A percentile compares a stretch with the other conserved stretches of the same genome.
These are phyloP conservation scores for Isotomurus palustris DNA, from an alignment of 2,888 invertebrate species.

Conservation along the genomic window DNA sequence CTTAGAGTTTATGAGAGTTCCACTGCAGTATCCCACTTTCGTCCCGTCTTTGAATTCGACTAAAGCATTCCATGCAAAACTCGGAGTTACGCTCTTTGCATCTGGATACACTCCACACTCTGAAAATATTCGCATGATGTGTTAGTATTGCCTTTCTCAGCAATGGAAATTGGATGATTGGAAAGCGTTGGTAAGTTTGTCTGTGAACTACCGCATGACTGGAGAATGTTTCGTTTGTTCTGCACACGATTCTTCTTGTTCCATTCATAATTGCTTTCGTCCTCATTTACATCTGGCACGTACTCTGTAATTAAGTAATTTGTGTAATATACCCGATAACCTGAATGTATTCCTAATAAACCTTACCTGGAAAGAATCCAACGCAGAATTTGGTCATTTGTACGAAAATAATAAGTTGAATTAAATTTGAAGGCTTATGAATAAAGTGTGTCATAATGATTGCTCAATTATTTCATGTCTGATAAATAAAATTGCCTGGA, in stretches of 20 bases:
- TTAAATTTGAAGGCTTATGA: too few species aligned
- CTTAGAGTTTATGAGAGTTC: background rate
- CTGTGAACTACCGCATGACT: background rate
- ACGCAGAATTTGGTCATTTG: too few species aligned
- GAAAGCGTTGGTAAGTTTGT: too few species aligned
- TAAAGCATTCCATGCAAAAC: background rate
- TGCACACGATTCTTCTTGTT: background rate
- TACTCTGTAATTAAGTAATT: background rate
- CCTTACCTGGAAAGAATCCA: too few species aligned
- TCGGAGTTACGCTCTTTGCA: background rate
- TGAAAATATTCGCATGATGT: background rate
- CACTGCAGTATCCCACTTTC: background rate
- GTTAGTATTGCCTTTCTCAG: too few species aligned
- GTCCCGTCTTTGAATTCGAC: background rate
- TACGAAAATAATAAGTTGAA: too few species aligned
- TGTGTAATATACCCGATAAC: too few species aligned
- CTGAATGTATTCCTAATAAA: too few species aligned
- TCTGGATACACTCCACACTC: background rate
- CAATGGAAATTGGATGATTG: too few species aligned
- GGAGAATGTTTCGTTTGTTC: background rate
- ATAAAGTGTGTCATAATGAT: too few species aligned
- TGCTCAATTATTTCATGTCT: too few species aligned
- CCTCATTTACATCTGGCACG: background rate
- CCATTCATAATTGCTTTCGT: background rate
- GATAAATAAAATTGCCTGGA: too few species aligned